A percentile compares a stretch with the other conserved stretches of the same genome.
Conservation (phyloP, 2,797 vertebrate species). For the Denticeps clupeoides region DNA sequence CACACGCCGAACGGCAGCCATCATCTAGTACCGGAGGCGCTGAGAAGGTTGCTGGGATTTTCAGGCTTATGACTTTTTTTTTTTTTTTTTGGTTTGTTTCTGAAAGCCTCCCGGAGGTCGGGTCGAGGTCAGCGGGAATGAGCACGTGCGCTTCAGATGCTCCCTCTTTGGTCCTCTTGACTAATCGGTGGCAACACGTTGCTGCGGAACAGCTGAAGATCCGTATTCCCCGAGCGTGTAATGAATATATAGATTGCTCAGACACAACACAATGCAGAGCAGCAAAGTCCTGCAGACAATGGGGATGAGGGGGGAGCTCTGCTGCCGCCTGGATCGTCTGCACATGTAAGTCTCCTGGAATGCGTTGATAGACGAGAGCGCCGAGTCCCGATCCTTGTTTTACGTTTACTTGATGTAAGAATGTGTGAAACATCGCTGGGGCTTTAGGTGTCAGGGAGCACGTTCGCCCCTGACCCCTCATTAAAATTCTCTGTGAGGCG, state of each 20-base stretch:
- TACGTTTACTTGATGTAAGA: slow-evolving; percentile 11
- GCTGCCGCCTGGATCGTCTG: not conserved
- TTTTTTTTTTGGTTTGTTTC: too few relatives aligned
- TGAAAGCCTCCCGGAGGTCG: too few relatives aligned
- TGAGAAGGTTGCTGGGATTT: too few relatives aligned
- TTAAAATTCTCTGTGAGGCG: slow-evolving; percentile 7
- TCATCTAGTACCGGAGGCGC: too few relatives aligned
- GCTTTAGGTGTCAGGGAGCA: not conserved
- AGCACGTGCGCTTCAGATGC: slow-evolving; percentile 11
- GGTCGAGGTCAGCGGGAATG: slow-evolving; percentile 19
- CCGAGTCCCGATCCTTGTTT: not conserved
- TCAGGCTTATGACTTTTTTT: too few relatives aligned
- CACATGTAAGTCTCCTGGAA: not conserved
- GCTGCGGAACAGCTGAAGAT: slow-evolving; percentile 13
- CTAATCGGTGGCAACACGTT: slow-evolving; percentile 11
- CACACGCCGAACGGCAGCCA: too few relatives aligned
- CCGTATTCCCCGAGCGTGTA: not conserved
- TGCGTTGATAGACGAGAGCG: not conserved
- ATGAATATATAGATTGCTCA: slow-evolving; percentile 12
- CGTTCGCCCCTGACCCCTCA: slow-evolving; percentile 5
- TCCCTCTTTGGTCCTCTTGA: slow-evolving; percentile 10
- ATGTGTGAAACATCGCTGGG: not conserved
- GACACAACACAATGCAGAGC: not conserved
- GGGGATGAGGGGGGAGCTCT: too few relatives aligned
- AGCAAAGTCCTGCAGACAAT: too few relatives aligned